phyloP scores from a whole-genome alignment of 2,113 vertebrate species.

The Serilophus lunatus region DNA sequence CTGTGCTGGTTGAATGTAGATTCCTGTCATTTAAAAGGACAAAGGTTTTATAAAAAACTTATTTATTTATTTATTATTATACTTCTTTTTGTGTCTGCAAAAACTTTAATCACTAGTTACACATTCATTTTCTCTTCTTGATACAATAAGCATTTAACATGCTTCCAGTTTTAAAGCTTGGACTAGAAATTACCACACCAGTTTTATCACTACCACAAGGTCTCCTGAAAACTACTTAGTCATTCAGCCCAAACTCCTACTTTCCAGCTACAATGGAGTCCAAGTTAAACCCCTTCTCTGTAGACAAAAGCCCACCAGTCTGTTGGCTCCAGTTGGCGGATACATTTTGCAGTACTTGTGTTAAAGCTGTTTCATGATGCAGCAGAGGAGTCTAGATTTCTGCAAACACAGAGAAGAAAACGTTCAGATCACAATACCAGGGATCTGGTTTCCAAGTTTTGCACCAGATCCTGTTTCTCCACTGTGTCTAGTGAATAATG shows the following conservation, averaged over 20 bases:
- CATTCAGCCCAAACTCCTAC: neutral
- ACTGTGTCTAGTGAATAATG: neutral
- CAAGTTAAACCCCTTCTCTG: neutral
- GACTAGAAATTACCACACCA: neutral
- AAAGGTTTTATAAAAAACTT: neutral
- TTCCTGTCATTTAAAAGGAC: constrained; percentile 2
- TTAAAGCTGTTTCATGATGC: neutral
- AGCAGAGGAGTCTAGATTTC: neutral
- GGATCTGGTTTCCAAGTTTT: neutral
- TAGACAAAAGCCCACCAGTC: neutral
- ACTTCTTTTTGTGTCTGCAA: neutral
- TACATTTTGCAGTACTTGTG: neutral
- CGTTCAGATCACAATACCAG: neutral
- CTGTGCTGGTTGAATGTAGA: neutral
- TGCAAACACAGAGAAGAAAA: neutral
- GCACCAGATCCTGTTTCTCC: neutral
- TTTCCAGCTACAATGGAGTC: neutral
- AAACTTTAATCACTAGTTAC: constrained; percentile 26
- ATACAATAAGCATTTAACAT: neutral
- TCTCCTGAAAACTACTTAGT: neutral
- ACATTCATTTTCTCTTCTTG: constrained; percentile 15
- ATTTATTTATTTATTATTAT: neutral
- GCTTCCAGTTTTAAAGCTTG: neutral
- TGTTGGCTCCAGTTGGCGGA: rapidly evolving
- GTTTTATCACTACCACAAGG: neutral